Conservation (phyloP, 2,888 invertebrate genomes). For the Apotomis betuletana region DNA sequence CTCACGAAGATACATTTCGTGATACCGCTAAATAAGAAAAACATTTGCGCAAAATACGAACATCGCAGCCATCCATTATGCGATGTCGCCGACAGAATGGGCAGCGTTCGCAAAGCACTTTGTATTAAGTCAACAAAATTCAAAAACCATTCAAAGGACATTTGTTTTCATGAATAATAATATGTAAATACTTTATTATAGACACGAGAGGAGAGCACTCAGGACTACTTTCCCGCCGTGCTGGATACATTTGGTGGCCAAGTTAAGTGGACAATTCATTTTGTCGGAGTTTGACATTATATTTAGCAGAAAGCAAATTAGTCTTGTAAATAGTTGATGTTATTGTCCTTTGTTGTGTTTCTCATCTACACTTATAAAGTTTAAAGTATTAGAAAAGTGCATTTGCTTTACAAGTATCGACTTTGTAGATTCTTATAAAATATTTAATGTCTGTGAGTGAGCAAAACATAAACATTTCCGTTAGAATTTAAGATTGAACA, state of each 20-base stretch:
- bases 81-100: constrained; percentile 68
- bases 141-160: constrained; percentile 77
- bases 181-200: constrained; percentile 76
- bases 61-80: constrained; percentile 68
- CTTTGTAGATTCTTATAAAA: too few relatives aligned
- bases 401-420: too few relatives aligned
- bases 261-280: constrained; percentile 34
- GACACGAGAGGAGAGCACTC: constrained; percentile 48
- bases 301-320: not conserved
- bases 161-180: constrained; percentile 81
- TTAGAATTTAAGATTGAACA: too few relatives aligned
- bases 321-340: not conserved
- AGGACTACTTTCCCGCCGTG: constrained; percentile 45
- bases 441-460: too few relatives aligned
- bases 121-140: constrained; percentile 80
- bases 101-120: constrained; percentile 75
- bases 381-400: too few relatives aligned
- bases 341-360: not conserved
- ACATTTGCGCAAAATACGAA: constrained; percentile 69
- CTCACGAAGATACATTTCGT: constrained; percentile 53
- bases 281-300: not conserved
- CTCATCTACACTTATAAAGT: not conserved
- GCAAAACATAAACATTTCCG: too few relatives aligned
- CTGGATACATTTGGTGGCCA: constrained; percentile 40
- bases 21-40: constrained; percentile 66